Conservation (phyloP, 2,888 invertebrate genomes). For the Dromius quadrimaculatus region DNA sequence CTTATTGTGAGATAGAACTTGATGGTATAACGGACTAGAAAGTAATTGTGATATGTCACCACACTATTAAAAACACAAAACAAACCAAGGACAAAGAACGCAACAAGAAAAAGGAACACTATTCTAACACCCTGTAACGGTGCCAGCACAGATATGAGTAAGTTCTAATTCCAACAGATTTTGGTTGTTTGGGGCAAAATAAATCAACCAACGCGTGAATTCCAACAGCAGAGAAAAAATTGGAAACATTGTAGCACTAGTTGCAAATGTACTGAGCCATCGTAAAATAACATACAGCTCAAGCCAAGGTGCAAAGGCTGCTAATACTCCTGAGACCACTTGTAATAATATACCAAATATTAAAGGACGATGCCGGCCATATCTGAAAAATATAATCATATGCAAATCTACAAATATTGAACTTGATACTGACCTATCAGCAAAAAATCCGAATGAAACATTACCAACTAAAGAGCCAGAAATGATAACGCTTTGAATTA, state of each 20-base stretch:
- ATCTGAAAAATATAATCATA: too few relatives aligned
- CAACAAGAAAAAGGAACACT: too few relatives aligned
- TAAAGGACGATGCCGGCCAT: conserved; percentile 77
- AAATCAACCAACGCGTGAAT: conserved; percentile 65
- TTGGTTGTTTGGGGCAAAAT: too few relatives aligned
- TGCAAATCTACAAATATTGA: too few relatives aligned
- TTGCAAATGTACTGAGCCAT: conserved; percentile 78
- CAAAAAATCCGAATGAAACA: conserved; percentile 75
- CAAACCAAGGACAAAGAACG: too few relatives aligned
- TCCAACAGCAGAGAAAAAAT: conserved; percentile 65
- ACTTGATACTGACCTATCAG: conserved; percentile 68
- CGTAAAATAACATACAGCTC: conserved; percentile 71
- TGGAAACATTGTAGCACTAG: conserved; percentile 82
- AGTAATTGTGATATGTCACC: too few relatives aligned
- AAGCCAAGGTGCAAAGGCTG: conserved; percentile 74
- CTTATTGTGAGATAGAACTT: too few relatives aligned
- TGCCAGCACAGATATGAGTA: too few relatives aligned
- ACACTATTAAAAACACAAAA: too few relatives aligned
- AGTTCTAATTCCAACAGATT: too few relatives aligned
- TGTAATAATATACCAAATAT: conserved; percentile 77
- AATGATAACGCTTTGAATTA: conserved; percentile 79
- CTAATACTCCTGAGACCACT: conserved; percentile 74
- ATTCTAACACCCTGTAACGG: too few relatives aligned
- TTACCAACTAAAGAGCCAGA: conserved; percentile 77
- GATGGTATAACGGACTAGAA: too few relatives aligned